Percentiles rank a stretch among this genome's conserved stretches.
Conservation (phyloP, 2,797 vertebrate species). For the Mareca penelope region DNA sequence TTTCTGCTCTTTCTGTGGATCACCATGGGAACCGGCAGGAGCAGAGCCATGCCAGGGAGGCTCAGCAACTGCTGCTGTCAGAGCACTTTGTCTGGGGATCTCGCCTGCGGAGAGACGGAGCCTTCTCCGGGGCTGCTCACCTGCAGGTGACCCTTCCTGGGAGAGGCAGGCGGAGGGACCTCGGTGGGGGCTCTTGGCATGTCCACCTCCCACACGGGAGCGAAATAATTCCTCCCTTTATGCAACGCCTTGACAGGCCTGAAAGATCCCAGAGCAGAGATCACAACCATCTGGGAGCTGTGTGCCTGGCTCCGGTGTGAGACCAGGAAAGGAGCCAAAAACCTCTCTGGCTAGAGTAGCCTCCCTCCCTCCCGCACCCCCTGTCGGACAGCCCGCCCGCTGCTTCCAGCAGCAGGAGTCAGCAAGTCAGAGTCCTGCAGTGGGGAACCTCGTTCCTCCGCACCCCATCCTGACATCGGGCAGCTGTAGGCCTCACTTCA, state of each 20-base stretch:
- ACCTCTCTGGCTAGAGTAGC: neutral
- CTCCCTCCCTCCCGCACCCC: neutral
- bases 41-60: neutral
- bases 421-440: neutral
- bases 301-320: conserved; percentile 25
- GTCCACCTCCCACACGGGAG: neutral
- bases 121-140: neutral
- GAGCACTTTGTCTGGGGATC: neutral
- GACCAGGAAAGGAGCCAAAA: conserved; percentile 35
- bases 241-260: conserved; percentile 20
- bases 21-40: conserved; percentile 33
- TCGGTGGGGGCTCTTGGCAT: neutral
- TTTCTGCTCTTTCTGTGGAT: neutral
- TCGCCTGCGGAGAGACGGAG: neutral
- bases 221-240: conserved; percentile 32
- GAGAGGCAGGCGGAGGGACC: neutral
- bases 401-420: neutral
- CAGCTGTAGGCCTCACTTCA: conserved; percentile 20
- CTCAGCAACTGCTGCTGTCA: neutral
- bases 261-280: conserved; percentile 46
- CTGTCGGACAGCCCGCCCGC: neutral
- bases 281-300: conserved; percentile 25
- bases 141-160: neutral
- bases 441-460: neutral
- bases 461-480: conserved; percentile 13